A percentile compares a stretch with the other conserved stretches of the same genome.
These are phyloP conservation scores for Drosophila biarmipes DNA, from an alignment of 1,140 invertebrate species.

Conservation along the genomic window DNA sequence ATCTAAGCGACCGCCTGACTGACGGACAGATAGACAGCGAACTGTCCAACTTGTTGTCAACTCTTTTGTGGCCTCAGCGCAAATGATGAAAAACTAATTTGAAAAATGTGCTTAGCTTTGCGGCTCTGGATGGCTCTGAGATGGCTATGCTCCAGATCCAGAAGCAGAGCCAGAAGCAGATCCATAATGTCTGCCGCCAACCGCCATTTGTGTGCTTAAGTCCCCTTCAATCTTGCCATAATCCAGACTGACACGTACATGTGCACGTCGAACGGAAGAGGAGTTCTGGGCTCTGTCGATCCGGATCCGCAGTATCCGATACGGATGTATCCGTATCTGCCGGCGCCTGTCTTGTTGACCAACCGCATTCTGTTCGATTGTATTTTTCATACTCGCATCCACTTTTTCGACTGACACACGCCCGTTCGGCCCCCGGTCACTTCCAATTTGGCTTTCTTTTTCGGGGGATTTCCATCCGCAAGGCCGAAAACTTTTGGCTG, in stretches of 20 bases:
- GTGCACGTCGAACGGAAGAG: constrained; percentile 37
- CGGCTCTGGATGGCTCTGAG: neutral
- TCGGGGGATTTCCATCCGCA: constrained; percentile 53
- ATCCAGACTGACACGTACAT: constrained; percentile 75
- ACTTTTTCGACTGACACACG: constrained; percentile 57
- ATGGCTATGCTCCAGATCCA: constrained; percentile 1
- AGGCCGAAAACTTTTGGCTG: constrained; percentile 58
- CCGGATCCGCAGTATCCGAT: constrained; percentile 8
- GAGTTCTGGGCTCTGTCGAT: constrained; percentile 40
- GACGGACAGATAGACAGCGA: constrained; percentile 22
- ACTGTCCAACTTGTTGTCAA: constrained; percentile 48
- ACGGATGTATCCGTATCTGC: constrained; percentile 9
- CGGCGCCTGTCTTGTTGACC: constrained; percentile 70
- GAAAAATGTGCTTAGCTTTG: constrained; percentile 68
- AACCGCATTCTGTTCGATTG: constrained; percentile 73
- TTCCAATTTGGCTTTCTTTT: constrained; percentile 78
- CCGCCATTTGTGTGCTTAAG: constrained; percentile 42
- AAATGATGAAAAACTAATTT: constrained; percentile 76
- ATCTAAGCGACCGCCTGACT: neutral
- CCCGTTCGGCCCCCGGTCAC: constrained; percentile 55
- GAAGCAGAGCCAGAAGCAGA: neutral
- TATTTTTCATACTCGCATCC: constrained; percentile 73
- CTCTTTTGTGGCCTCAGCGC: constrained; percentile 39
- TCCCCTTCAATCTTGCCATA: constrained; percentile 75
- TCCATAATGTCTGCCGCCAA: constrained; percentile 23